Percentiles rank a stretch among this genome's conserved stretches.
phyloP scores from a whole-genome alignment of 1,140 invertebrate species.

The Monomorium pharaonis region DNA sequence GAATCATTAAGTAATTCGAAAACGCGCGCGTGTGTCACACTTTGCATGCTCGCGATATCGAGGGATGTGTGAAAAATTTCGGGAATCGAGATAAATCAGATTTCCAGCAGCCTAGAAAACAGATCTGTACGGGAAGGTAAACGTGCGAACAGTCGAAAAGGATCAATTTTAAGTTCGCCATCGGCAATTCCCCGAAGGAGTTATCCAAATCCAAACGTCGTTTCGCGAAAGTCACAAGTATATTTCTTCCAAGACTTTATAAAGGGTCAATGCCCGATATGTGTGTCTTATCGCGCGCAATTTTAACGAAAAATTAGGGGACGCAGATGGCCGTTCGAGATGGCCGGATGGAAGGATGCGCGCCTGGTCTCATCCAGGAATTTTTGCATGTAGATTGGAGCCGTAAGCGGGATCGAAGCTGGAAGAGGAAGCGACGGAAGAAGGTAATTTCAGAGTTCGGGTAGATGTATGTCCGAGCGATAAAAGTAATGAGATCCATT shows the following conservation, averaged over 20 bases:
- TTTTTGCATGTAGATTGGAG: constrained; percentile 82
- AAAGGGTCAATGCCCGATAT: constrained; percentile 21
- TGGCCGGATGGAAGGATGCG: neutral
- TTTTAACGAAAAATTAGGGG: constrained; percentile 63
- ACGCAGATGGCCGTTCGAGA: constrained; percentile 46
- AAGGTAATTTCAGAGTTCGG: constrained; percentile 80
- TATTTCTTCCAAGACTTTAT: neutral
- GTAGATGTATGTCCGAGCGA: constrained; percentile 82
- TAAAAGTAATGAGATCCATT: constrained; percentile 85
- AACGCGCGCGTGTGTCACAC: neutral
- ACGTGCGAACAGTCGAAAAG: neutral
- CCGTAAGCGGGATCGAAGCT: constrained; percentile 61
- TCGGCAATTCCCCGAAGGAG: neutral
- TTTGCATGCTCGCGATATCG: neutral
- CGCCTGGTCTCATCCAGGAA: constrained; percentile 55
- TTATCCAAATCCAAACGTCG: neutral
- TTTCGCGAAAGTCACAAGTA: neutral
- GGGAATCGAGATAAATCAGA: neutral
- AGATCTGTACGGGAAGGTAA: neutral
- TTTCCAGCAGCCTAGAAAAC: too few relatives aligned
- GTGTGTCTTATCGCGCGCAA: constrained; percentile 62
- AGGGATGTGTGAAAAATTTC: constrained; percentile 47
- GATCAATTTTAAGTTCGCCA: neutral
- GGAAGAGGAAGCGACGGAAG: constrained; percentile 53
- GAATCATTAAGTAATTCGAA: constrained; percentile 69